Evolutionary conservation across 2,888 invertebrate species (phyloP), one percentile per base, ranked within the genome.

Genomic region (Parasteatoda lunata): DNA sequence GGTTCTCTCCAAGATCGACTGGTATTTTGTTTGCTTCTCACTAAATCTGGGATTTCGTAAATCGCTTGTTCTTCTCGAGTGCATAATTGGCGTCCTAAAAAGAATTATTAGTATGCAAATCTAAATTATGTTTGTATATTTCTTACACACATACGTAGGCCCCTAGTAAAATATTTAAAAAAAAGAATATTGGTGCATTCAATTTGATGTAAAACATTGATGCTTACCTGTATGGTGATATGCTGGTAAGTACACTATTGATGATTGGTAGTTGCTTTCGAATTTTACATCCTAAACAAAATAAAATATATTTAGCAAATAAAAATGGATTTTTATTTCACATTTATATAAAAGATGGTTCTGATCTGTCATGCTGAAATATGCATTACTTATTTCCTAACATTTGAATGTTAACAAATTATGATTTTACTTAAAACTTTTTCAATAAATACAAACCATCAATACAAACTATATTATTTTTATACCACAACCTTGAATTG

Each of bases 41-140:
- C 82, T n/a, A 80, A 51, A 69, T 88, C 88, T 54, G 88, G 88
- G 68, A 88, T 76, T 70, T 88, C 88, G 64, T 88, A 88, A 71
- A 88, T 88, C 15, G 88, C 88, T 52, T 88, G 88, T 7, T 88
- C 88, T 48, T 75, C 73, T 51, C 83, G 88, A 52, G 52, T 72
- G 47, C 82, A 48, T n/a, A 83, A 52, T 48, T 83, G 80, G 48
- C 72, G 75, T 9, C 83, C 88, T 88, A 54, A 13, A 54, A 54
- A 2, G 13, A 11, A 11, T 3, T 9, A 64, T 48, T n/a, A n/a
- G n/a, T n/a, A n/a, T n/a, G n/a, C n/a, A n/a, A n/a, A n/a, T n/a
- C n/a, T 49, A 66, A 47, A 8, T 6, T 11, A 69, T 11, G 47
- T 47, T 11, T 30, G 11, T 8, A 8, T 9, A 13, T 45, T 45